Evolutionary conservation across 1,140 invertebrate genomes (phyloP).

Genomic region (Trichonephila clavata): DNA sequence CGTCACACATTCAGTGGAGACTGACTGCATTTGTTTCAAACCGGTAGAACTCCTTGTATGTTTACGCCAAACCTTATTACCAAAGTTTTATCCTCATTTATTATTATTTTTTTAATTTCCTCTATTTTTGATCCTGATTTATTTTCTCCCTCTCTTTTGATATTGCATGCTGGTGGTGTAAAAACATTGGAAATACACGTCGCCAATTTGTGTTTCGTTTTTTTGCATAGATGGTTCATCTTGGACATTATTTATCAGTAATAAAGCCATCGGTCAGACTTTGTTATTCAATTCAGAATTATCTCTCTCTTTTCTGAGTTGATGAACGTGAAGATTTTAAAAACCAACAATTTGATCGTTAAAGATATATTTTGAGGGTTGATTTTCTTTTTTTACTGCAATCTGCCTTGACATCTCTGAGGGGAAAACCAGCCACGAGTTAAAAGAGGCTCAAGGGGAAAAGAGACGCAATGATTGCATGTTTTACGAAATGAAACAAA

Average conservation of each 20-base stretch:
- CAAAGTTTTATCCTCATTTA: not conserved
- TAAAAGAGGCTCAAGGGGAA: not conserved
- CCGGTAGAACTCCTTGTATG: conserved; percentile 48
- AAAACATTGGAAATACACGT: not conserved
- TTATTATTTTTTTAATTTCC: not conserved
- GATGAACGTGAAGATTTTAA: not conserved
- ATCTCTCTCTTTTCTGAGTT: too few relatives aligned
- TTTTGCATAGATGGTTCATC: not conserved
- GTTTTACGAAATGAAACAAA: not conserved
- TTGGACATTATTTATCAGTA: not conserved
- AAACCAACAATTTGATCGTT: not conserved
- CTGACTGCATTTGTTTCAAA: conserved; percentile 20
- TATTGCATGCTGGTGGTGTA: not conserved
- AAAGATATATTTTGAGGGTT: too few relatives aligned
- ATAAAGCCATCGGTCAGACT: not conserved
- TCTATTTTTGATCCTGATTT: not conserved
- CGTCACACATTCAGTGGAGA: not conserved
- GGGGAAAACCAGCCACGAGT: not conserved
- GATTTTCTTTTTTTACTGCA: not conserved
- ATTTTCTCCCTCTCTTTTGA: not conserved
- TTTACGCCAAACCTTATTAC: conserved; percentile 28
- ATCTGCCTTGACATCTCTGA: not conserved
- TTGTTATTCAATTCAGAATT: not conserved
- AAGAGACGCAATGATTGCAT: not conserved
- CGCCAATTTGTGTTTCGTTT: not conserved